A percentile compares a stretch with the other conserved stretches of the same genome.
Evolutionary conservation across 2,888 invertebrate genomes (phyloP).

Genomic region (Crocallis elinguaria): DNA sequence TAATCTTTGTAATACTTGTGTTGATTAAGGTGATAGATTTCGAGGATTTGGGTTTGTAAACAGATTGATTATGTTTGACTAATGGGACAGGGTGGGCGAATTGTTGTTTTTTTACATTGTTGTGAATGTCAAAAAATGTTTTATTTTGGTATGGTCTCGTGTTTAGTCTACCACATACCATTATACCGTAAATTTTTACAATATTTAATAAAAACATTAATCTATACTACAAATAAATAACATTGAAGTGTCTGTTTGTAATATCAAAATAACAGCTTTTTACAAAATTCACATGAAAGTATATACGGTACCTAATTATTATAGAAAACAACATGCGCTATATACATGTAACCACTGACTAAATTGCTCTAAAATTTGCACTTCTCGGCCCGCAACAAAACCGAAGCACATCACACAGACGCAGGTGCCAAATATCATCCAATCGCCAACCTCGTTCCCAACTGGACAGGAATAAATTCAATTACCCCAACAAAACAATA

Average conservation of each 20-base stretch:
- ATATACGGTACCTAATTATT: too few relatives aligned
- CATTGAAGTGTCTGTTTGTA: too few relatives aligned
- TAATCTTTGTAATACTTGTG: conserved; percentile 24
- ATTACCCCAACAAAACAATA: conserved; percentile 32
- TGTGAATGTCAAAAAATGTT: neutral
- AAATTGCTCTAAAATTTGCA: neutral
- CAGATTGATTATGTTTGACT: conserved; percentile 23
- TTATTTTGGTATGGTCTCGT: too few relatives aligned
- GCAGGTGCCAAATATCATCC: conserved; percentile 12
- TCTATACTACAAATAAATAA: too few relatives aligned
- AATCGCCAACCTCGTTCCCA: conserved; percentile 6
- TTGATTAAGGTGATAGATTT: conserved; percentile 18
- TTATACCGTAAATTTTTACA: too few relatives aligned
- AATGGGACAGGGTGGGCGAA: conserved; percentile 7
- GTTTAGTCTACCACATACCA: too few relatives aligned
- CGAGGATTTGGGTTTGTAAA: conserved; percentile 14
- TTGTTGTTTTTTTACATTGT: neutral
- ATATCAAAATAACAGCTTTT: too few relatives aligned
- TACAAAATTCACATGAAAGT: too few relatives aligned
- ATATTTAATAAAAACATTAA: too few relatives aligned
- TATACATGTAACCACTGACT: too few relatives aligned
- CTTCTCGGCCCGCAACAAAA: neutral
- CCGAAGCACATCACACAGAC: neutral
- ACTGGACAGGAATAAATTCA: conserved; percentile 30
- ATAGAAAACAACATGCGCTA: too few relatives aligned